Evolutionary conservation across 2,888 invertebrate genomes (phyloP).

Genomic region (Resseliella maxima): DNA sequence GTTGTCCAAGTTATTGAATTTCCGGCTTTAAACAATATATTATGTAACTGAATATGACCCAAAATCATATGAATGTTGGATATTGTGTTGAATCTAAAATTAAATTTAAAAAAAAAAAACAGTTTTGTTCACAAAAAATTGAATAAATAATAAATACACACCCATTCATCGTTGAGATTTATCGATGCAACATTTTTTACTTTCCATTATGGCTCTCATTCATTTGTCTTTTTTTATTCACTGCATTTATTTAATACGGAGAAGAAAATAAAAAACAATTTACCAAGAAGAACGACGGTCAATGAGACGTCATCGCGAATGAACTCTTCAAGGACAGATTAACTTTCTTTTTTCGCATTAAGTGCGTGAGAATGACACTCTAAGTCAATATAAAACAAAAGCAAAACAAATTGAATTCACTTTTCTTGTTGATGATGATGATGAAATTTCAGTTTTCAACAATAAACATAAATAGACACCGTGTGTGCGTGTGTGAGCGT

Average conservation of each 20-base stretch:
- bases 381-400: neutral
- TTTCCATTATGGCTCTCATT: neutral
- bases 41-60: neutral
- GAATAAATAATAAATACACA: neutral
- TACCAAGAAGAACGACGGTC: neutral
- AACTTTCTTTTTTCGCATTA: constrained; percentile 14
- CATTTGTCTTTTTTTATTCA: neutral
- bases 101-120: neutral
- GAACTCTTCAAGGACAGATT: constrained; percentile 29
- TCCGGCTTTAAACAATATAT: neutral
- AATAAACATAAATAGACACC: neutral
- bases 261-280: neutral
- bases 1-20: neutral
- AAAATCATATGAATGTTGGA: neutral
- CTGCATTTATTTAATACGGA: neutral
- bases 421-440: too few species aligned
- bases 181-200: neutral
- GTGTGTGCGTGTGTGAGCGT: neutral
- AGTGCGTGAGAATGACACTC: constrained; percentile 6
- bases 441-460: constrained; percentile 5
- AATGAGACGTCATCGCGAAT: neutral
- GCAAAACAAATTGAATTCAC: neutral
- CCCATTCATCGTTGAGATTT: neutral
- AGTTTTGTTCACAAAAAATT: neutral
- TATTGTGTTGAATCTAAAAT: neutral